phyloP scores from a whole-genome alignment of 1,140 invertebrate genomes.

The Apolygus lucorum region DNA sequence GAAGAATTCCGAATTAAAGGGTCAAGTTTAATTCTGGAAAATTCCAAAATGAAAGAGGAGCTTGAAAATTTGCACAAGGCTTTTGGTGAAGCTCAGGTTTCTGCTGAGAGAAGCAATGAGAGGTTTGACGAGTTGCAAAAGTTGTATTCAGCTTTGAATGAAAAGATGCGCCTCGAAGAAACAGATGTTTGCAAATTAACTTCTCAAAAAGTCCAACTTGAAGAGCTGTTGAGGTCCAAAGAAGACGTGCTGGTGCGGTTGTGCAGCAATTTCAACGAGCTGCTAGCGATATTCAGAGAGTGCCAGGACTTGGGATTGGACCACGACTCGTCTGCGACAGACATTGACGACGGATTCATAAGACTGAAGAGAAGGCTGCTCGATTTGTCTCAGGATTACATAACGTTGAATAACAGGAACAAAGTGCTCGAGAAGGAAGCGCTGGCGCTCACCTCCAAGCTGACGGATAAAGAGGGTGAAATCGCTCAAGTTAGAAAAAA shows the following conservation, averaged over 20 bases:
- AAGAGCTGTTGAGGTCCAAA: not conserved
- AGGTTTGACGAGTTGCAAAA: not conserved
- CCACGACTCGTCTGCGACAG: not conserved
- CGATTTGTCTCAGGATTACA: constrained; percentile 1
- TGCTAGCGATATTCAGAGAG: not conserved
- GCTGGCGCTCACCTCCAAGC: not conserved
- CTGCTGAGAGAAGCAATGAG: not conserved
- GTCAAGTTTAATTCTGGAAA: not conserved
- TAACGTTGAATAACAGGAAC: not conserved
- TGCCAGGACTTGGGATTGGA: not conserved
- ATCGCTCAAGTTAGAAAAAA: not conserved
- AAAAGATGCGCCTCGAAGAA: not conserved
- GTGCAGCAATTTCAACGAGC: not conserved
- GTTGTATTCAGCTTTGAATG: not conserved
- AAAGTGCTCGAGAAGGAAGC: not conserved
- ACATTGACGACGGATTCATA: not conserved
- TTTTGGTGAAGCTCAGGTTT: not conserved
- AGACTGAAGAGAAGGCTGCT: not conserved
- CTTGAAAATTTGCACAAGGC: not conserved
- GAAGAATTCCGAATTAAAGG: not conserved
- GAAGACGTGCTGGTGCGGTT: not conserved
- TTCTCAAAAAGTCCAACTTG: not conserved
- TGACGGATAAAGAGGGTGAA: not conserved
- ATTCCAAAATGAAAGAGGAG: constrained; percentile 6
- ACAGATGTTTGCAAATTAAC: not conserved